Conservation (phyloP, 2,888 invertebrate genomes). For the Dynastes tityus region DNA sequence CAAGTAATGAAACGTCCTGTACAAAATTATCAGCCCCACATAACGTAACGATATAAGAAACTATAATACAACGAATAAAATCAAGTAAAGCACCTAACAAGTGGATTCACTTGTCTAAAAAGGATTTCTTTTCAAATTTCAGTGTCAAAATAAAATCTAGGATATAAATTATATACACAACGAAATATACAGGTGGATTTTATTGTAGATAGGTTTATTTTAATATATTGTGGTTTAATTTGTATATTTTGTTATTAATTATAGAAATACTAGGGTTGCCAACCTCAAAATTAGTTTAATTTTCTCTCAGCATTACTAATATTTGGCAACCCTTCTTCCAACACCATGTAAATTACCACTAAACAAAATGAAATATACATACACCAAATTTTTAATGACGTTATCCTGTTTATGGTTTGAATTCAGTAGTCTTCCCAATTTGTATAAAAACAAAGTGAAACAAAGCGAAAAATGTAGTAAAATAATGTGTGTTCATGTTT, state of each 20-base stretch:
- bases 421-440: conserved; percentile 36
- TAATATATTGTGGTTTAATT: not conserved
- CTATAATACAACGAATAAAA: not conserved
- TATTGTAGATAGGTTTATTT: not conserved
- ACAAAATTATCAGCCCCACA: no score
- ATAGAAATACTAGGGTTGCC: no score
- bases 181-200: conserved; percentile 5
- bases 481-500: conserved; percentile 24
- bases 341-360: not conserved
- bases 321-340: not conserved
- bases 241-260: not conserved
- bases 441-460: not conserved
- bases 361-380: not conserved
- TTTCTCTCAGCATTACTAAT: no score
- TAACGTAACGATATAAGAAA: not conserved
- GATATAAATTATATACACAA: not conserved
- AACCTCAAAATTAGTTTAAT: no score
- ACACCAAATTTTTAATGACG: not conserved
- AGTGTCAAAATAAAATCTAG: no score
- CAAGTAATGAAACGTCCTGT: no score
- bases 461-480: not conserved
- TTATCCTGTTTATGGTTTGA: conserved; percentile 2
- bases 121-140: no score
- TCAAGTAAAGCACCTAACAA: not conserved
- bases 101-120: no score